Base-by-base conservation (phyloP, 2,888 invertebrate species). In the Lasioglossum calceatum region DNA sequence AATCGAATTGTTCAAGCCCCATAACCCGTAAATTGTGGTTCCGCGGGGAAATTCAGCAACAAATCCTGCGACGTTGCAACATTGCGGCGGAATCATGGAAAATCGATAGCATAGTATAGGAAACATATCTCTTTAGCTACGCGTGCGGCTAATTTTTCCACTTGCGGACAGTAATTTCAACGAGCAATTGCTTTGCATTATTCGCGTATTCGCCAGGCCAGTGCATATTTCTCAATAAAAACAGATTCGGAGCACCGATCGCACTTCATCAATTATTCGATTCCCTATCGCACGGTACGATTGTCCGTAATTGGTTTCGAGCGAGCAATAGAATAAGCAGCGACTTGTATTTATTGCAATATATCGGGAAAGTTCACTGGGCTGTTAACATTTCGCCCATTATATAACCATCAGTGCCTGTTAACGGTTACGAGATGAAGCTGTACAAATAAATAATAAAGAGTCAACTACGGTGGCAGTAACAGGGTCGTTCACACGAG, bases 1-100 rank as follows among this genome's bases (percentile, higher is more conserved):
- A 19, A 39, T 36, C 42, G 7, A 36, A 27, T 71, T 70, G 42
- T 76, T 64, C 61, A 54, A 79, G 71, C 42, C 71, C 61, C 71
- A 54, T 75, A n/a, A 76, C 79, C 75, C 71, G 79, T 84, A 84
- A 85, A 85, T 79, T 71, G 79, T 76, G 79, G 75, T 54, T 76
- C 54, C 61, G 75, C 44, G 72, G 84, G 39, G 27, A 27, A 84
- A 84, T 84, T 84, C 72, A 27, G 76, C 54, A 85, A 84, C 85
- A 76, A 85, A 84, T 78, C 85, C 54, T 58, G 42, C 47, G 36
- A 39, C 50, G 71, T 16, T 54, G 19, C 71, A 84, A 85, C 84
- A 64, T 79, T 79, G 79, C 75, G 54, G 72, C 54, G 7, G 19
- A 72, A 42, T 36, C 1, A 61, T 14, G 36, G 85, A 84, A 79